Base-by-base conservation (phyloP, 2,888 invertebrate genomes). In the Agrypnus murinus region DNA sequence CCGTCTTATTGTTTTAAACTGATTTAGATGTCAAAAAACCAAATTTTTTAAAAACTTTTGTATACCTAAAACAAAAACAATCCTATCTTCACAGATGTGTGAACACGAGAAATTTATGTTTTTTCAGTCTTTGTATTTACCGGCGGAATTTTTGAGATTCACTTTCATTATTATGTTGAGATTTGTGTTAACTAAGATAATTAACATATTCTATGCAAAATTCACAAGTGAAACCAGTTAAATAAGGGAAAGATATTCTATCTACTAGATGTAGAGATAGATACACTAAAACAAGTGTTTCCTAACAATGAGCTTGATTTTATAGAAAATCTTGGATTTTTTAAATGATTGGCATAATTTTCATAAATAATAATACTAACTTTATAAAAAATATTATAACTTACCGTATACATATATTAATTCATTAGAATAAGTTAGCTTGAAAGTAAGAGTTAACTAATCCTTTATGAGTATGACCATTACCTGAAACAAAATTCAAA, bases 201-300 rank as follows among this genome's bases (percentile, higher is more conserved):
- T 12, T 32, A 17, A 17, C 60, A 46, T 60, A 45, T 60, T 60
- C 10, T 15, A 60, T 60, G 60, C 34, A 60, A 60, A n/a, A 60
- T 60, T 14, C 9, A 0, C 0, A n/a, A 45, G 14, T 4, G n/a
- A n/a, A n/a, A n/a, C n/a, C n/a, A n/a, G n/a, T n/a, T n/a, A n/a
- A n/a, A n/a, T n/a, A n/a, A n/a, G n/a, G n/a, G n/a, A n/a, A n/a
- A n/a, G n/a, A n/a, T n/a, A n/a, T n/a, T n/a, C n/a, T n/a, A n/a
- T n/a, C n/a, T n/a, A n/a, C n/a, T n/a, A n/a, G n/a, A n/a, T n/a
- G n/a, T n/a, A n/a, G n/a, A n/a, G n/a, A n/a, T n/a, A n/a, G 7
- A 40, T 40, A 58, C n/a, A 58, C 14, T 43, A 17, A 43, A 38
- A 58, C 58, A 58, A 15, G 31, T 55, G 55, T 55, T 53, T n/a